A percentile compares a stretch with the other conserved stretches of the same genome.
phyloP scores from a whole-genome alignment of 2,113 vertebrate genomes.

The Otocyon megalotis region DNA sequence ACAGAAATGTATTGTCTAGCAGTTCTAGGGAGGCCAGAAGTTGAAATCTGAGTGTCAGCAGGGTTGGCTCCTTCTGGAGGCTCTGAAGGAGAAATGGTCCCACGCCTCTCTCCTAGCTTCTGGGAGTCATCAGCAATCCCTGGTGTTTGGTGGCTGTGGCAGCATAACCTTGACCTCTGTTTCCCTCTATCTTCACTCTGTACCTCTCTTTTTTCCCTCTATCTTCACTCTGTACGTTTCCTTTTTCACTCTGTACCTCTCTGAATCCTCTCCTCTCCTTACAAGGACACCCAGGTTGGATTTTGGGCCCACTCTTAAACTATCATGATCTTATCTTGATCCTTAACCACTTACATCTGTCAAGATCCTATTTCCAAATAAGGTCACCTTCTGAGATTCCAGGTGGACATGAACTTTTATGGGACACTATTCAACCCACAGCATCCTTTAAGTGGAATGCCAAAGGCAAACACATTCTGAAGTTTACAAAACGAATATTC shows the following conservation, averaged over 20 bases:
- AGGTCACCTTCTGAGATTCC: neutral
- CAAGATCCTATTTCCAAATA: constrained; percentile 47
- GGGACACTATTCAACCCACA: neutral
- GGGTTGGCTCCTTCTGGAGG: neutral
- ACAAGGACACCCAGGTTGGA: neutral
- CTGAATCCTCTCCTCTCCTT: neutral
- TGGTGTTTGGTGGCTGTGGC: neutral
- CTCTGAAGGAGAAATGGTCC: neutral
- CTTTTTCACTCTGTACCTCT: neutral
- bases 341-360: neutral
- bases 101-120: neutral
- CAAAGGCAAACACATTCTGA: neutral
- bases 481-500: neutral
- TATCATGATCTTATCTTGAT: neutral
- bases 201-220: neutral
- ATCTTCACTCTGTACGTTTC: neutral
- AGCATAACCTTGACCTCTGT: neutral
- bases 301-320: neutral
- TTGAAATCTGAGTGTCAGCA: neutral
- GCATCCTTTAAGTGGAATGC: neutral
- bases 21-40: neutral
- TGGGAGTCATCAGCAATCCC: neutral
- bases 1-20: neutral
- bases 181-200: neutral
- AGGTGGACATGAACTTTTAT: neutral